Evolutionary conservation across 2,113 vertebrate species (phyloP).

Genomic region (Gnathonemus echidnorhynchus): DNA sequence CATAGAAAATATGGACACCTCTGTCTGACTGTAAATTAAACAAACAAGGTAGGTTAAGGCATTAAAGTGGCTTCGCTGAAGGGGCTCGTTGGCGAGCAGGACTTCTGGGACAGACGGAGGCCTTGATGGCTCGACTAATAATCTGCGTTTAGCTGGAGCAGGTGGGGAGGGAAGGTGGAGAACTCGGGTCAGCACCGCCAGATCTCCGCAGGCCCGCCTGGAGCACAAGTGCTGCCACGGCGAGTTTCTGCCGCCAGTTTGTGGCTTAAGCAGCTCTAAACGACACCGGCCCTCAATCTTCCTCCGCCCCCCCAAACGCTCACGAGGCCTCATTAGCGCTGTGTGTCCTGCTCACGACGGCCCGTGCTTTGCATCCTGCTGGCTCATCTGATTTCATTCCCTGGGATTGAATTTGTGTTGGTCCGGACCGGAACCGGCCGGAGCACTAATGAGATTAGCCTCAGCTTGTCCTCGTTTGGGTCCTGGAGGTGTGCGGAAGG

Average conservation of each 20-base stretch:
- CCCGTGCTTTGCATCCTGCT: conserved; percentile 34
- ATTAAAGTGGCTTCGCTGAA: neutral
- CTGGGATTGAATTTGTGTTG: conserved; percentile 56
- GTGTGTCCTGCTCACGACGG: conserved; percentile 39
- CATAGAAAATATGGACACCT: neutral
- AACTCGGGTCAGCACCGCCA: neutral
- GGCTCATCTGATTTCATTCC: conserved; percentile 48
- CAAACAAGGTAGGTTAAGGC: neutral
- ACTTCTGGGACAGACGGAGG: neutral
- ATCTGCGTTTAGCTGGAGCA: neutral
- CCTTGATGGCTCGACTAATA: neutral
- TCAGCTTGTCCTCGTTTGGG: conserved; percentile 25
- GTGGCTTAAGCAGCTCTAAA: neutral
- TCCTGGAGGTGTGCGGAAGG: neutral
- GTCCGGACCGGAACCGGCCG: conserved; percentile 49
- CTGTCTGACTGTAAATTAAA: neutral
- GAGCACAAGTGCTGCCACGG: neutral
- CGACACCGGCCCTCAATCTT: neutral
- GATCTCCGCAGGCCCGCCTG: neutral
- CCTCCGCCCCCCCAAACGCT: no score
- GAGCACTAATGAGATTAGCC: conserved; percentile 49
- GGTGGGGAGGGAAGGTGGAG: neutral
- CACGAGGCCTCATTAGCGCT: conserved; percentile 41
- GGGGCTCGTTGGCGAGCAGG: neutral
- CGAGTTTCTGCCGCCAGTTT: neutral